Conservation (phyloP, 2,113 vertebrate genomes). For the Terrapene triunguis region DNA sequence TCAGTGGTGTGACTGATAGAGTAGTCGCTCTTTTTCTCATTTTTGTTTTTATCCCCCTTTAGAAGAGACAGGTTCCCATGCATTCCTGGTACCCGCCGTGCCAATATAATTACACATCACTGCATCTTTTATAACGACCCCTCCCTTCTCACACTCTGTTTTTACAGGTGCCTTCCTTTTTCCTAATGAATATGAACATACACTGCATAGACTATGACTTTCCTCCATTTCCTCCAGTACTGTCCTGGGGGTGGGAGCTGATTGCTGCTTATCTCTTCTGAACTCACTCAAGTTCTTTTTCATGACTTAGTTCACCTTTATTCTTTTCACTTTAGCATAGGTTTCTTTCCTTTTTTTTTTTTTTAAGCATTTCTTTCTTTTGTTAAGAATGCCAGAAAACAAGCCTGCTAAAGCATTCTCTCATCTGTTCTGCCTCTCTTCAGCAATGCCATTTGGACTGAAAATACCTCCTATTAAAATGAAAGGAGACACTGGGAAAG, state of each 20-base stretch:
- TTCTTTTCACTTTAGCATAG: background rate
- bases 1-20: background rate
- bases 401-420: background rate
- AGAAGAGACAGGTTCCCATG: background rate
- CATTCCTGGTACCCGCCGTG: background rate
- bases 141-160: background rate
- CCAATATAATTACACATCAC: background rate
- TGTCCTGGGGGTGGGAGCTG: background rate
- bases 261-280: slow-evolving; percentile 15
- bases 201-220: background rate
- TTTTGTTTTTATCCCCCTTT: background rate
- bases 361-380: background rate
- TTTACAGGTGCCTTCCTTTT: background rate
- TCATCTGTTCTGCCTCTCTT: background rate
- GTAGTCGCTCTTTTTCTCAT: background rate
- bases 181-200: accelerated
- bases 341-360: accelerated
- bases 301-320: background rate
- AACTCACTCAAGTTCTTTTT: background rate
- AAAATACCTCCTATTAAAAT: slow-evolving; percentile 48
- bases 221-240: background rate
- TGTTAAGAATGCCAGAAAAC: background rate
- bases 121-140: background rate
- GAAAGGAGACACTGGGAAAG: slow-evolving; percentile 60
- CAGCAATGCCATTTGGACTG: background rate